Conservation (phyloP, 2,888 invertebrate genomes). For the Spisula subtruncata region DNA sequence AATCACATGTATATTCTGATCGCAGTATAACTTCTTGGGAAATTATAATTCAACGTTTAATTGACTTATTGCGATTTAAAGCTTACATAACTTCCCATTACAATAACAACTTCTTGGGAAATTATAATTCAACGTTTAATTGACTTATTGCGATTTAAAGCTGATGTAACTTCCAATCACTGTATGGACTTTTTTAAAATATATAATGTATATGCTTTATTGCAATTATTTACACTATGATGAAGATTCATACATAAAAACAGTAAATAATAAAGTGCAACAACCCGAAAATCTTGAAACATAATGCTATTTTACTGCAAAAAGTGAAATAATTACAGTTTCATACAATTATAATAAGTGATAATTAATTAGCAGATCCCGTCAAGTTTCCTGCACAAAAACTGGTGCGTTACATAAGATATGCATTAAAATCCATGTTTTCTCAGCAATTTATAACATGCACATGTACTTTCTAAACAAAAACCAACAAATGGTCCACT, state of each 20-base stretch:
- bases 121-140: no score
- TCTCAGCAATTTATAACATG: background rate
- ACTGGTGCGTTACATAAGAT: background rate
- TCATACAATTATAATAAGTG: background rate
- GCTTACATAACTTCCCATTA: no score
- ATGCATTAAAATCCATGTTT: slow-evolving; percentile 22
- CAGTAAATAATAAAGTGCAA: background rate
- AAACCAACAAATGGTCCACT: background rate
- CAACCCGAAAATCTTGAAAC: background rate
- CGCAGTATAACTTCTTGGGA: no score
- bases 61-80: no score
- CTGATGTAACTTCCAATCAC: no score
- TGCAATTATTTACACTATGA: no score
- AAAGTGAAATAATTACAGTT: slow-evolving; percentile 11
- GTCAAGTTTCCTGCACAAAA: background rate
- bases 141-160: no score
- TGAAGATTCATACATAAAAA: background rate
- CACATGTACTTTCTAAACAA: background rate
- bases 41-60: no score
- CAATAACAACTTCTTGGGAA: no score
- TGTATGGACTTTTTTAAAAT: no score
- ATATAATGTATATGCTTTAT: no score
- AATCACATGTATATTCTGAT: no score
- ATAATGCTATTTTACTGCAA: background rate
- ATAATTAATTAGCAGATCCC: slow-evolving; percentile 10